Evolutionary conservation across 1,140 invertebrate genomes (phyloP), one percentile per base, ranked within the genome.

Genomic region (Bombus confusus): DNA sequence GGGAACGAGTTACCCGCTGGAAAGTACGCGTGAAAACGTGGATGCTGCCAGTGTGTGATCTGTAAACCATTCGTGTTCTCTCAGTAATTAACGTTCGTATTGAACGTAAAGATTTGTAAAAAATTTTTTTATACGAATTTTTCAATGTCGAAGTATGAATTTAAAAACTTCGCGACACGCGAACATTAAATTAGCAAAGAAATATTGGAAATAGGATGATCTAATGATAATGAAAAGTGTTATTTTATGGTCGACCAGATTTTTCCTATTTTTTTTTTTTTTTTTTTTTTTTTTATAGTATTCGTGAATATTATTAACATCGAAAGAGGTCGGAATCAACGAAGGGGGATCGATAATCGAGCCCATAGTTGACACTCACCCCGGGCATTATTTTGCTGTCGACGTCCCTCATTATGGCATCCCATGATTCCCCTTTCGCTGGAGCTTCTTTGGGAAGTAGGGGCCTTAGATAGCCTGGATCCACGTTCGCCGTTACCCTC

Each of bases 31-130:
- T 99, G 98, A 93, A 99, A 99, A 82, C 97, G 96, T 3, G 98
- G 98, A 96, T 99, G 99, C 94, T 99, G 98, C 99, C 99, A 99
- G 93, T 99, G 98, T 0, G 98, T 99, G 72, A 98, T 96, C 97
- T 98, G 93, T 93, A 86, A 82, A 85, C n/a, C 66, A 68, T 83
- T 59, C 62, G 41, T 37, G 22, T 39, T 47, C 28, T 47, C 59
- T 79, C 9, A 68, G 15, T 22, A 74, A 87, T 57, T 18, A 3
- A 47, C 15, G 39, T 74, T 74, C 5, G 28, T 72, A 25, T 43
- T 18, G 12, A 25, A 28, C 10, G 25, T 34, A 28, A 25, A 18
- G 5, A n/a, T 41, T 9, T 4, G 4, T 28, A 59, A 13, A 52
- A 22, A 28, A 62, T 13, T 52, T n/a, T 10, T 62, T 62, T 22